phyloP scores from a whole-genome alignment of 1,140 invertebrate species.

The Papilio dardanus region DNA sequence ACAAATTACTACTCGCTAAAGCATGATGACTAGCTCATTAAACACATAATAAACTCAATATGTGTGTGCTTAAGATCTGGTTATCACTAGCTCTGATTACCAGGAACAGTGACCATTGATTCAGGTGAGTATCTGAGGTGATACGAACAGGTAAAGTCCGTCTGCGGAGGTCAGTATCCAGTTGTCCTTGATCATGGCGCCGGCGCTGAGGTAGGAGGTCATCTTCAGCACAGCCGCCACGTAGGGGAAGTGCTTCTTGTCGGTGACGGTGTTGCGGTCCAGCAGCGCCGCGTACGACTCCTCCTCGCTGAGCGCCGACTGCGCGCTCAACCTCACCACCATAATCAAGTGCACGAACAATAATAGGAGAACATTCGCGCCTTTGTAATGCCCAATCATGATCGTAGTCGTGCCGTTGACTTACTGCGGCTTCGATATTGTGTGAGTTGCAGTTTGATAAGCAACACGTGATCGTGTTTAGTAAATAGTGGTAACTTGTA shows the following conservation, averaged over 20 bases:
- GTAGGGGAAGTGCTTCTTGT: constrained; percentile 57
- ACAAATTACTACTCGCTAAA: no score
- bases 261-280: constrained; percentile 10
- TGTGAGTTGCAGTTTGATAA: neutral
- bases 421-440: neutral
- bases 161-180: constrained; percentile 68
- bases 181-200: constrained; percentile 65
- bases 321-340: neutral
- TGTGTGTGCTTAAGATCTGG: no score
- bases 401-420: neutral
- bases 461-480: neutral
- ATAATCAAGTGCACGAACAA: neutral
- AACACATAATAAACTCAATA: no score
- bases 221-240: constrained; percentile 65
- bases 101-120: no score
- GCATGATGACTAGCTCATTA: no score
- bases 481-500: neutral
- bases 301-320: neutral
- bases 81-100: no score
- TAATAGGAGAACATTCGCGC: neutral
- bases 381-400: neutral
- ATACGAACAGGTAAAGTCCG: constrained; percentile 60
- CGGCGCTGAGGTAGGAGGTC: constrained; percentile 59
- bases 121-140: no score
- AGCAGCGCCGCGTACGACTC: neutral